Evolutionary conservation across 2,888 invertebrate species (phyloP).

Genomic region (Zygogramma bicolorata): DNA sequence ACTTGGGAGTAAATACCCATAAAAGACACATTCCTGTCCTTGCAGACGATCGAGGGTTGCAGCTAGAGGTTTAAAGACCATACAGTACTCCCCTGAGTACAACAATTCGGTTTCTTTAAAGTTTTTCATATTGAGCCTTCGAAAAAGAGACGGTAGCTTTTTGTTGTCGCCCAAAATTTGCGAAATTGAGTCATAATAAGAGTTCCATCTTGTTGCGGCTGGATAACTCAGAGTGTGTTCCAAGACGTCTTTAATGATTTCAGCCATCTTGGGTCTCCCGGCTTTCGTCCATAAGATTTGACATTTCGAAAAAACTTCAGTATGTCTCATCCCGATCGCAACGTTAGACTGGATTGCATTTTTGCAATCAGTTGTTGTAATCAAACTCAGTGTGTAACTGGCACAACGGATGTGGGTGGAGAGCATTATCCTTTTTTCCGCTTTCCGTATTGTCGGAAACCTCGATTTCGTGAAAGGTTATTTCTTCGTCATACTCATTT

Average conservation of each 20-base stretch:
- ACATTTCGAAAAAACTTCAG: conserved; percentile 32
- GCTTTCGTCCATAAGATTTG: conserved; percentile 34
- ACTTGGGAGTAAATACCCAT: conserved; percentile 18
- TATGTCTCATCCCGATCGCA: conserved; percentile 29
- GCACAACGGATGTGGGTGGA: conserved; percentile 16
- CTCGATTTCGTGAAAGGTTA: neutral
- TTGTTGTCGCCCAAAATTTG: conserved; percentile 36
- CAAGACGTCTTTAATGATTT: conserved; percentile 31
- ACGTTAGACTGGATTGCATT: conserved; percentile 31
- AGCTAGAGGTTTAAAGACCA: conserved; percentile 17
- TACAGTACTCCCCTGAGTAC: conserved; percentile 20
- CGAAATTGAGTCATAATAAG: conserved; percentile 32
- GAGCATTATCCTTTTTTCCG: neutral
- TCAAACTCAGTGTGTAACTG: conserved; percentile 39
- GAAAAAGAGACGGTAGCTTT: neutral
- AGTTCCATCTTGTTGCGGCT: conserved; percentile 38
- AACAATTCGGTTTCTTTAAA: conserved; percentile 12
- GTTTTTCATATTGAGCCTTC: neutral
- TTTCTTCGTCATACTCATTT: neutral
- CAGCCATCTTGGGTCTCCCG: conserved; percentile 34
- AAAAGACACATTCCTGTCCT: conserved; percentile 7
- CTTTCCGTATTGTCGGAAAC: neutral
- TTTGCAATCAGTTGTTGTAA: conserved; percentile 37
- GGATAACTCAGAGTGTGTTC: conserved; percentile 38
- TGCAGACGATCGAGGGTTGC: conserved; percentile 13